A percentile compares a stretch with the other conserved stretches of the same genome.
Evolutionary conservation across 2,797 vertebrate genomes (phyloP).

Genomic region (Hirundo rustica): DNA sequence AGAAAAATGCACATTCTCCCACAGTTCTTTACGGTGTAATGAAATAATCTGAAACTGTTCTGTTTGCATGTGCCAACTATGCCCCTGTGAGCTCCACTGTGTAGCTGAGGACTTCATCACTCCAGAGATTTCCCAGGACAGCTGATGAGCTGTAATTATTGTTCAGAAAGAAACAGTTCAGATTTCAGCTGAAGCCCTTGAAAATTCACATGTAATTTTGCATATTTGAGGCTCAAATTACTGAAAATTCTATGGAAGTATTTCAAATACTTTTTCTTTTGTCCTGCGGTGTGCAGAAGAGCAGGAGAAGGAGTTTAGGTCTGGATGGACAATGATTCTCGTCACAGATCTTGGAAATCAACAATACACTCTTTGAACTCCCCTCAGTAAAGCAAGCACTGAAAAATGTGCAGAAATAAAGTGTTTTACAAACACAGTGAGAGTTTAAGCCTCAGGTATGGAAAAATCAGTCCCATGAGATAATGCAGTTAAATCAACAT

Average conservation of each 20-base stretch:
- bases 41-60: neutral
- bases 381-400: neutral
- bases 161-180: neutral
- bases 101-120: accelerated
- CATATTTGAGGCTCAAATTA: neutral
- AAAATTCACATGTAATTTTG: neutral
- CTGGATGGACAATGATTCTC: neutral
- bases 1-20: neutral
- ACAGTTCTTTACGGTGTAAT: neutral
- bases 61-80: neutral
- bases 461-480: neutral
- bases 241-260: neutral
- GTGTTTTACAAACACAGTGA: neutral
- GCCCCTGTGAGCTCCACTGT: neutral
- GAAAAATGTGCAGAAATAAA: neutral
- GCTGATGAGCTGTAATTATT: neutral
- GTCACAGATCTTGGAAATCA: neutral
- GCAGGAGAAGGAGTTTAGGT: neutral
- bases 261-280: neutral
- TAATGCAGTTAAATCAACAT: slow-evolving; percentile 20
- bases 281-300: neutral
- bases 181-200: neutral
- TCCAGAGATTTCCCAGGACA: neutral
- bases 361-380: accelerated
- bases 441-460: neutral